These are phyloP conservation scores for Penaeus chinensis DNA, from an alignment of 1,140 invertebrate genomes.

Conservation along the genomic window DNA sequence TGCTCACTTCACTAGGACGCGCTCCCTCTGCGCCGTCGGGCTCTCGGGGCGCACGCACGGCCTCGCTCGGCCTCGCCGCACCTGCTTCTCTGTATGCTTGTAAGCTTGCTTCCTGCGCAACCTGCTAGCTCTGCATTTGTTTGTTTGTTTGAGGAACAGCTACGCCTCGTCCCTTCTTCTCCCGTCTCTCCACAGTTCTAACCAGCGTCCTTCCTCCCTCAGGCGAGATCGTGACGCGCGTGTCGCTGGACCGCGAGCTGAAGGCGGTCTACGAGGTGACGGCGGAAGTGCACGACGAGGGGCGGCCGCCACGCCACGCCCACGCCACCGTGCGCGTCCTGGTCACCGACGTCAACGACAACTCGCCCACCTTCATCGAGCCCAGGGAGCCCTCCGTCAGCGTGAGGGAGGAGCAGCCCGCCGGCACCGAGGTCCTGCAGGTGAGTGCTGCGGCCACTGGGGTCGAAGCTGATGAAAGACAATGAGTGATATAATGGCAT, in stretches of 20 bases:
- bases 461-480: too few relatives aligned
- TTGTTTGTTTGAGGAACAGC: not conserved
- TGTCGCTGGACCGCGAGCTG: conserved; percentile 85
- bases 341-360: conserved; percentile 72
- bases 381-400: conserved; percentile 84
- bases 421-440: conserved; percentile 85
- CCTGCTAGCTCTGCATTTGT: too few relatives aligned
- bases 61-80: too few relatives aligned
- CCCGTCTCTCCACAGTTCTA: not conserved
- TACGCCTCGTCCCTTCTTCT: not conserved
- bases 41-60: too few relatives aligned
- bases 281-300: conserved; percentile 87
- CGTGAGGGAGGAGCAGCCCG: conserved; percentile 87
- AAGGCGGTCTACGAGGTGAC: conserved; percentile 83
- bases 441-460: conserved; percentile 71
- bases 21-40: too few relatives aligned
- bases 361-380: conserved; percentile 85
- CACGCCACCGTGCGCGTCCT: conserved; percentile 80
- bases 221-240: conserved; percentile 87
- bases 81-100: too few relatives aligned
- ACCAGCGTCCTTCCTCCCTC: conserved; percentile 65
- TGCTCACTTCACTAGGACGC: too few relatives aligned
- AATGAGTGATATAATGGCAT: too few relatives aligned
- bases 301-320: conserved; percentile 79
- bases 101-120: too few relatives aligned